Percentiles rank a stretch among this genome's conserved stretches.
Conservation (phyloP, 2,888 invertebrate species). For the Allolobophora icterica region DNA sequence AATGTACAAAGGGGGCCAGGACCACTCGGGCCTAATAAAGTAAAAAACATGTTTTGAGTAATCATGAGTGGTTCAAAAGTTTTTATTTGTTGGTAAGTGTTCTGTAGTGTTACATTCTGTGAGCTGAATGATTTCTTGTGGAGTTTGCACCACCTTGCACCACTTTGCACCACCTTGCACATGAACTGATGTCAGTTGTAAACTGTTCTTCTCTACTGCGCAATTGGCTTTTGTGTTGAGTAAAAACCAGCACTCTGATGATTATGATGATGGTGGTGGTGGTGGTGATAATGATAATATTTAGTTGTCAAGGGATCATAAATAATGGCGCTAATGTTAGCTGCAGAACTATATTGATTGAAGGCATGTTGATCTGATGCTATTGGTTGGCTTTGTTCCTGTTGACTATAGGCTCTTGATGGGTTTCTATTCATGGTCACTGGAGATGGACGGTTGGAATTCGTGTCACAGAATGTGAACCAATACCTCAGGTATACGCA, state of each 20-base stretch:
- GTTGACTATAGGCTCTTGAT: slow-evolving; percentile 77
- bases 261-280: no score
- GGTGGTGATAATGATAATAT: not conserved
- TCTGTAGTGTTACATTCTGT: not conserved
- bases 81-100: not conserved
- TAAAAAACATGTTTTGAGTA: not conserved
- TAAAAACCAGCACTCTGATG: not conserved
- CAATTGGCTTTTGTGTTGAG: not conserved
- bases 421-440: slow-evolving; percentile 91
- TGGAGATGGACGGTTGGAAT: slow-evolving; percentile 88
- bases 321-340: not conserved
- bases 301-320: not conserved
- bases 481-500: slow-evolving; percentile 86
- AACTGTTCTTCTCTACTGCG: not conserved
- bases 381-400: no score
- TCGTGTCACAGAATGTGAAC: slow-evolving; percentile 90
- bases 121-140: not conserved
- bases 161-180: not conserved
- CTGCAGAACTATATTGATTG: not conserved
- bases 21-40: not conserved
- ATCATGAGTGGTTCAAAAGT: not conserved
- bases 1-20: no score
- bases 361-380: not conserved
- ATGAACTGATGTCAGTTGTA: not conserved
- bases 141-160: not conserved